Conservation (phyloP, 2,888 invertebrate species). For the Acanthosepion esculentum region DNA sequence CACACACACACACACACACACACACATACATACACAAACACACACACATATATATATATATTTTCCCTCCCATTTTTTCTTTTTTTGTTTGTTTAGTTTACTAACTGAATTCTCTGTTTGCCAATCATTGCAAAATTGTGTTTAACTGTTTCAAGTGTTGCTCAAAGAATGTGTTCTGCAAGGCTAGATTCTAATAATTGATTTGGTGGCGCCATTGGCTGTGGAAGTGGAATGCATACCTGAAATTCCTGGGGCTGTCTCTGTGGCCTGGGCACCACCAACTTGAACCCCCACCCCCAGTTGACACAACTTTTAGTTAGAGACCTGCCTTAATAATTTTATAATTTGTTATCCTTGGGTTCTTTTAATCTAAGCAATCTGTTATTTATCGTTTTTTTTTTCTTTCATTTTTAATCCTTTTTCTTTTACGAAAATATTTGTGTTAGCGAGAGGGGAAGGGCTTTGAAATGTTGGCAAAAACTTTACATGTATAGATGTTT, state of each 20-base stretch:
- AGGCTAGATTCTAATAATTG: not conserved
- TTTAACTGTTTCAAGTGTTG: no score
- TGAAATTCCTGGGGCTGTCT: no score
- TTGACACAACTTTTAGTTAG: not conserved
- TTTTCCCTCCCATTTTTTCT: no score
- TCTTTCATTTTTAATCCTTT: not conserved
- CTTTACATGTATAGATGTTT: conserved; percentile 6
- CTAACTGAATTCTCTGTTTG: no score
- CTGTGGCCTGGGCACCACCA: not conserved
- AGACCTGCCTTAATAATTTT: not conserved
- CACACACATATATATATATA: no score
- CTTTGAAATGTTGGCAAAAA: conserved; percentile 33
- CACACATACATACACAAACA: no score
- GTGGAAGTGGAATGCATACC: no score
- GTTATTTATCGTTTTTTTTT: not conserved
- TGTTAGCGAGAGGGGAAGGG: not conserved
- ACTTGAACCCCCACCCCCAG: not conserved
- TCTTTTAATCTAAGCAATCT: not conserved
- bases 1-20: no score
- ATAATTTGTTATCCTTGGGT: not conserved
- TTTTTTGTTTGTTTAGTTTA: no score
- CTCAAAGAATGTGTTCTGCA: not conserved
- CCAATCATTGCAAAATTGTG: no score
- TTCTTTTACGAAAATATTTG: not conserved
- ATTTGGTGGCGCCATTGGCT: not conserved